A percentile compares a stretch with the other conserved stretches of the same genome.
Evolutionary conservation across 2,113 vertebrate genomes (phyloP).

Genomic region (Psilopsiagon aurifrons): DNA sequence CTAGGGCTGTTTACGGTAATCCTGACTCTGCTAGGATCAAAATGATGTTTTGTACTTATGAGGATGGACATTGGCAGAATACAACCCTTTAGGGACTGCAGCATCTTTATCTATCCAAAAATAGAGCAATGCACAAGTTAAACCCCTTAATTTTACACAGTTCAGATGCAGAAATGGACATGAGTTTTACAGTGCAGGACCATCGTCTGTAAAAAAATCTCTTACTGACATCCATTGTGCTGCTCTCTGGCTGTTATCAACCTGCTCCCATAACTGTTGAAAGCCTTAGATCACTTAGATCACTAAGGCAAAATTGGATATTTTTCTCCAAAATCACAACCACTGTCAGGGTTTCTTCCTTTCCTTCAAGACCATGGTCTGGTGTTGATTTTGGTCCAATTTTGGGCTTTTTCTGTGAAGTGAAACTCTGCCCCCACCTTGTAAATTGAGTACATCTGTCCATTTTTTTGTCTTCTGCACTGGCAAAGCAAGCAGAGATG

Average conservation of each 20-base stretch:
- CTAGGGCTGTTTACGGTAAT: neutral
- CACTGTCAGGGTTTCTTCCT: neutral
- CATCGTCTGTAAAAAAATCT: neutral
- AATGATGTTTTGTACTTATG: neutral
- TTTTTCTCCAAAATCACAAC: neutral
- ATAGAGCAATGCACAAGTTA: neutral
- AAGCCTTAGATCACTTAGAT: neutral
- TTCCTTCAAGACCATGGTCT: neutral
- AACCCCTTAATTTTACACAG: neutral
- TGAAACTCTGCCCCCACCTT: neutral
- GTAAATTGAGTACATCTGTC: neutral
- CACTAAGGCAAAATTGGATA: neutral
- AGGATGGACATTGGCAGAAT: neutral
- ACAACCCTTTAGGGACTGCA: neutral
- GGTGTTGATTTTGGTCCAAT: neutral
- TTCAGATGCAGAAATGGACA: neutral
- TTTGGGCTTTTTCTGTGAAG: neutral
- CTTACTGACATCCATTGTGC: neutral
- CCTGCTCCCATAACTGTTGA: neutral
- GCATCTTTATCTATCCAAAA: neutral
- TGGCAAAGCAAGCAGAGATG: neutral
- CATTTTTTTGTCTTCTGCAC: neutral
- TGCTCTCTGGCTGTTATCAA: neutral
- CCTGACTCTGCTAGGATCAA: neutral
- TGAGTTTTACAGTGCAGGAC: neutral